Evolutionary conservation across 2,797 vertebrate species (phyloP), one percentile per base, ranked within the genome.

Genomic region (Remorina albescens): DNA sequence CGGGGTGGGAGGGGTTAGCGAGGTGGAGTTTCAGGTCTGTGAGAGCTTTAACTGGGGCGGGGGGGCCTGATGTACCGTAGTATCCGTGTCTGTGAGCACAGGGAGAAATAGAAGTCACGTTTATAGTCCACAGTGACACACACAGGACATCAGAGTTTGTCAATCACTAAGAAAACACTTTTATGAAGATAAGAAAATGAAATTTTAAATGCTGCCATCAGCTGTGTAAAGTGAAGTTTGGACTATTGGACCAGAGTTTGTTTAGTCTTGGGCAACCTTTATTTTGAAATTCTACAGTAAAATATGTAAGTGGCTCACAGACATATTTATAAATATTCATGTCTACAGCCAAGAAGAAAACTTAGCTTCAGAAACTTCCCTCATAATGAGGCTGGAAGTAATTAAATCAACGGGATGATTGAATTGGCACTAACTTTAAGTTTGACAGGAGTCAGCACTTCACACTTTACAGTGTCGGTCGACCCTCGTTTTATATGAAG

Each of bases 11-110:
- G 0, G 93, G 58, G 58, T 94, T 83, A 23, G 95, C 90, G 73
- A 94, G 47, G 53, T 96, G 96, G 39, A 95, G 84, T 84, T 98
- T 99, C 7, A 95, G 81, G 86, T 99, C 98, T 1, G 94, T 86
- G 72, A 95, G 78, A 21, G 92, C 96, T 92, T 97, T 98, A 76
- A 94, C 82, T 26, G 96, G 93, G 55, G 95, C 90, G 1, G 96
- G 92, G 18, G 96, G 91, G n/a, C 94, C 95, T 2, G 97, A 94
- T 21, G 96, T 93, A 30, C 95, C 94, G 60, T 98, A 96, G 94
- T 97, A 98, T 2, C 95, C 92, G 0, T 98, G 96, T 91, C 98
- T 99, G 88, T 18, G 42, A 54, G 62, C 4, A 60, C 8, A 68
- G 79, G 60, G 28, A 5, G 28, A 81, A 2, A 16, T 3, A 16